Conservation (phyloP, 2,888 invertebrate species). For the Candidula unifasciata region DNA sequence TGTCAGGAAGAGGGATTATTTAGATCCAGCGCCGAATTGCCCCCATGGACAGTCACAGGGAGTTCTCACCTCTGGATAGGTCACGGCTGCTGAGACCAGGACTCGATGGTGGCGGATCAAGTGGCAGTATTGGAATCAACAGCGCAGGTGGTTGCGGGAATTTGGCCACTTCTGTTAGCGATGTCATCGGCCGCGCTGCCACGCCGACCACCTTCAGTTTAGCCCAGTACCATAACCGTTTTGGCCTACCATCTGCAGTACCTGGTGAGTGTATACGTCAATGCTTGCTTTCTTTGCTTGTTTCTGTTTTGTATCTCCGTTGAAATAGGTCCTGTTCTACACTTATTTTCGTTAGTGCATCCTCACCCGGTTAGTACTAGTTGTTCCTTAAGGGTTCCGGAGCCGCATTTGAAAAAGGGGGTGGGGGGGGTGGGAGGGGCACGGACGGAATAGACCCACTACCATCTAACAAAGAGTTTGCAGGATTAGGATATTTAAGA, state of each 20-base stretch:
- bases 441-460: no score
- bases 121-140: background rate
- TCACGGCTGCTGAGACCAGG: constrained; percentile 29
- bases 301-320: background rate
- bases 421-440: no score
- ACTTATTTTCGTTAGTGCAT: no score
- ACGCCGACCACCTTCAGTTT: constrained; percentile 38
- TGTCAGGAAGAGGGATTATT: background rate
- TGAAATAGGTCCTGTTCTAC: background rate
- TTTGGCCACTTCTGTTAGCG: constrained; percentile 6
- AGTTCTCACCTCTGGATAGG: constrained; percentile 32
- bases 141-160: background rate
- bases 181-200: constrained; percentile 26
- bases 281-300: background rate
- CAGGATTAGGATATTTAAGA: no score
- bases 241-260: constrained; percentile 11
- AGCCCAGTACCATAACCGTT: constrained; percentile 35
- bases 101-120: constrained; percentile 1
- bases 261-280: constrained; percentile 24
- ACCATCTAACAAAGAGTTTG: no score
- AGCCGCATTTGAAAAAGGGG: background rate
- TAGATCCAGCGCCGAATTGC: background rate
- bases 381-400: no score
- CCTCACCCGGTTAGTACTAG: no score
- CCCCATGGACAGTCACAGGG: constrained; percentile 45